Conservation (phyloP, 1,140 invertebrate species). For the Archegozetes longisetosus region DNA sequence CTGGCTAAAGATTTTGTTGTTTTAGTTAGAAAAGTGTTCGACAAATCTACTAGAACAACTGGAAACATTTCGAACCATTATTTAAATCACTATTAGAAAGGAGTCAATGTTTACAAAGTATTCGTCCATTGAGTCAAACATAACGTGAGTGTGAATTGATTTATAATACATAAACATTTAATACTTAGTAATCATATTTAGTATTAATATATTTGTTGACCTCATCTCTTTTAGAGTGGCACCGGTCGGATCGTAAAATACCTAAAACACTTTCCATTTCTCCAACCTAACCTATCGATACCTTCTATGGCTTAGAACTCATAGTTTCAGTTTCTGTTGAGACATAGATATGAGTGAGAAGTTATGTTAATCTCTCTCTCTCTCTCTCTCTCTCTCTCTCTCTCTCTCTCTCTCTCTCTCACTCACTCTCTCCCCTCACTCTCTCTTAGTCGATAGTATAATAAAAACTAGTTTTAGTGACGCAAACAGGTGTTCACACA, state of each 20-base stretch:
- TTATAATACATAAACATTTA: too few species aligned
- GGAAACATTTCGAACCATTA: not conserved
- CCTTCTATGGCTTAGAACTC: too few species aligned
- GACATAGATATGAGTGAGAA: not conserved
- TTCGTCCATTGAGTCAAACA: not conserved
- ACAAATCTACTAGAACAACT: too few species aligned
- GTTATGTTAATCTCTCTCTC: too few species aligned
- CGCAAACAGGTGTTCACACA: too few species aligned
- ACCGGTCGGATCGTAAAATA: not conserved
- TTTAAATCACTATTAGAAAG: not conserved
- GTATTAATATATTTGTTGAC: too few species aligned
- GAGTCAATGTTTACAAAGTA: not conserved
- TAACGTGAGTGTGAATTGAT: too few species aligned
- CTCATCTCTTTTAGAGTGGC: not conserved
- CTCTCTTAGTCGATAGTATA: not conserved
- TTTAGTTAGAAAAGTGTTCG: too few species aligned
- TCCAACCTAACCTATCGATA: too few species aligned
- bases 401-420: conserved; percentile 1
- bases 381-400: not conserved
- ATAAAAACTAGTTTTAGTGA: not conserved
- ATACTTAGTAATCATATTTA: too few species aligned
- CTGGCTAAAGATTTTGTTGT: too few species aligned
- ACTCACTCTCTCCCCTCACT: not conserved
- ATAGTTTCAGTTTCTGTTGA: too few species aligned
- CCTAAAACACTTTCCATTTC: not conserved